Evolutionary conservation across 1,140 invertebrate species (phyloP), one percentile per base, ranked within the genome.

Genomic region (Drosophila sturtevanti): DNA sequence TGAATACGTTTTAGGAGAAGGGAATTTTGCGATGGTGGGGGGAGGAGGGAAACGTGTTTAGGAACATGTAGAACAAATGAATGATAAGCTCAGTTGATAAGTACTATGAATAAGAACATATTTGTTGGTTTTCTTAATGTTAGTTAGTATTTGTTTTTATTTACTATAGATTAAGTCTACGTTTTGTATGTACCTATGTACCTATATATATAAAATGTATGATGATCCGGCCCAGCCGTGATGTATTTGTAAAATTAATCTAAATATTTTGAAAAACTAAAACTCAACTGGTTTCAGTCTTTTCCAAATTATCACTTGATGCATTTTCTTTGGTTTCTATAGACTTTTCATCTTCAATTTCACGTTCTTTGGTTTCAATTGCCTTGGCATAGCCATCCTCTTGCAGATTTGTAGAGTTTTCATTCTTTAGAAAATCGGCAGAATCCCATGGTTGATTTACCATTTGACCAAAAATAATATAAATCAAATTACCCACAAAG

Each of bases 361-460:
- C 27, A 31, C 27, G 3, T 31, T 31, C 27, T 6, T 44, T 56
- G 2, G 63, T 67, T 18, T 82, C 64, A n/a, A 56, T 12, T 14
- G 67, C 61, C n/a, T 86, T 77, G 6, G 68, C n/a, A 10, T 59
- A 41, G 4, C 78, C 81, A 1, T 56, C 51, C 48, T 81, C 82
- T 21, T 81, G 67, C 3, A 27, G 12, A 14, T 66, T 63, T 0
- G 11, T 2, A 0, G n/a, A 21, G 11, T 31, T 34, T 11, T 70
- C 65, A 0, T 63, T 58, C 4, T 68, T 41, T n/a, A 89, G 21
- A 44, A 79, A 89, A 27, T 89, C 81, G 0, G 75, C 44, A 31
- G 94, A 94, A 74, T 96, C 95, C 95, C 95, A 96, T 0, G 93
- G 86, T 73, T 95, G 95, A 24, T 93, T 92, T 12, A 93, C 92